Evolutionary conservation across 2,113 vertebrate species (phyloP).

Genomic region (Datnioides undecimradiatus): DNA sequence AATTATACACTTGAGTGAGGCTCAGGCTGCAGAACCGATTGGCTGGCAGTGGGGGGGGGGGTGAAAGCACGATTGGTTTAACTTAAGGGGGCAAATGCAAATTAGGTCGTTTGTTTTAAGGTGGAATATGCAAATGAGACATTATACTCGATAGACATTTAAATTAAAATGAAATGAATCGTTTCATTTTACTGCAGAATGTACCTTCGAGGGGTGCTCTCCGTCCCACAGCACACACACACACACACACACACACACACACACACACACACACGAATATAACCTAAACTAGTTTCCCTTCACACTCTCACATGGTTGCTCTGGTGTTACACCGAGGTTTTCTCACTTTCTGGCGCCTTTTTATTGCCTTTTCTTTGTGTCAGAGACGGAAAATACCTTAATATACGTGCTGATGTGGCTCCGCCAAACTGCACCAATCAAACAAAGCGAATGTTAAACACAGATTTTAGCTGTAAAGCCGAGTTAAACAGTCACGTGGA

Average conservation of each 20-base stretch:
- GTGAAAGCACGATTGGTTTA: conserved; percentile 39
- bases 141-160: conserved; percentile 51
- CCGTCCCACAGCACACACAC: conserved; percentile 1
- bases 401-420: neutral
- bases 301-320: conserved; percentile 14
- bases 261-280: conserved; percentile 18
- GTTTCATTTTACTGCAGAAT: conserved; percentile 52
- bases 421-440: no score
- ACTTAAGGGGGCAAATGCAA: conserved; percentile 51
- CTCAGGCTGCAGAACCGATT: conserved; percentile 76
- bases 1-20: conserved; percentile 60
- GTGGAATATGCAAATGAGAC: conserved; percentile 68
- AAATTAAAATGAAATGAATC: conserved; percentile 65
- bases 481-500: no score
- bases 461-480: neutral
- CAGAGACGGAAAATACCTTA: neutral
- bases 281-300: conserved; percentile 19
- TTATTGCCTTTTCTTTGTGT: neutral
- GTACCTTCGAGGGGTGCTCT: conserved; percentile 30
- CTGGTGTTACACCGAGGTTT: conserved; percentile 26
- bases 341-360: neutral
- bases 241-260: conserved; percentile 18
- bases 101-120: conserved; percentile 47
- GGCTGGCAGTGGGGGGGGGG: conserved; percentile 33
- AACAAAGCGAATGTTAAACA: neutral